Conservation (phyloP, 2,797 vertebrate species). For the Pangasius macronema region DNA sequence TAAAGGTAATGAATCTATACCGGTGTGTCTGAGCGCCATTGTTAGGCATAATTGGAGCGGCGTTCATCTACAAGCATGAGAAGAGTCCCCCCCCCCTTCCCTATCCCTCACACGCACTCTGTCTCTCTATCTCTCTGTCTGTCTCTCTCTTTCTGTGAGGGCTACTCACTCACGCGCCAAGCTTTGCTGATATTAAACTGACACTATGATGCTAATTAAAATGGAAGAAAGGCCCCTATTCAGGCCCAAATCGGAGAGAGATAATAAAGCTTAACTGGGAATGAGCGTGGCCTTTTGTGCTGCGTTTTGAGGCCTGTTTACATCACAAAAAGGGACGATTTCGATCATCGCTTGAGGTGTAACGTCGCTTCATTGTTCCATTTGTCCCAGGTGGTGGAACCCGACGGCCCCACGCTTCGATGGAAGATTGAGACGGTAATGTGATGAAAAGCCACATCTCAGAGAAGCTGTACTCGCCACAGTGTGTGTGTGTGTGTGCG, state of each 20-base stretch:
- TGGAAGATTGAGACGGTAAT: constrained; percentile 35
- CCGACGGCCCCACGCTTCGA: neutral
- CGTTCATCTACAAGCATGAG: constrained; percentile 77
- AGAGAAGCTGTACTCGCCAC: neutral
- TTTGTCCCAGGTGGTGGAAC: constrained; percentile 48
- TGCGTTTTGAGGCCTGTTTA: constrained; percentile 47
- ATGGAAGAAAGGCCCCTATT: constrained; percentile 82
- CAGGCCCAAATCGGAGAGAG: constrained; percentile 60
- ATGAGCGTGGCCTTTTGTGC: constrained; percentile 51
- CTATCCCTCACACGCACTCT: constrained; percentile 1
- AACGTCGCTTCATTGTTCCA: constrained; percentile 46
- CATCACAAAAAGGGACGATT: constrained; percentile 52
- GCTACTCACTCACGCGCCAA: constrained; percentile 61
- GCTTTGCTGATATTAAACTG: constrained; percentile 74
- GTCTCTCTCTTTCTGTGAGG: constrained; percentile 58
- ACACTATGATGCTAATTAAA: constrained; percentile 87
- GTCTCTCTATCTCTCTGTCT: constrained; percentile 60
- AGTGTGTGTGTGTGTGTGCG: neutral
- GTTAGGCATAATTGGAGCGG: constrained; percentile 83
- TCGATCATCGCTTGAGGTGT: constrained; percentile 49
- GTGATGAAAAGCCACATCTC: constrained; percentile 34
- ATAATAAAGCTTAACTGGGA: constrained; percentile 50
- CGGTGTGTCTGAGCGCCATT: constrained; percentile 66
- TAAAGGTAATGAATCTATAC: constrained; percentile 85
- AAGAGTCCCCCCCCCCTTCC: constrained; percentile 42